Percentiles rank a stretch among this genome's conserved stretches.
Conservation (phyloP, 2,113 vertebrate species). For the Acanthisitta chloris region DNA sequence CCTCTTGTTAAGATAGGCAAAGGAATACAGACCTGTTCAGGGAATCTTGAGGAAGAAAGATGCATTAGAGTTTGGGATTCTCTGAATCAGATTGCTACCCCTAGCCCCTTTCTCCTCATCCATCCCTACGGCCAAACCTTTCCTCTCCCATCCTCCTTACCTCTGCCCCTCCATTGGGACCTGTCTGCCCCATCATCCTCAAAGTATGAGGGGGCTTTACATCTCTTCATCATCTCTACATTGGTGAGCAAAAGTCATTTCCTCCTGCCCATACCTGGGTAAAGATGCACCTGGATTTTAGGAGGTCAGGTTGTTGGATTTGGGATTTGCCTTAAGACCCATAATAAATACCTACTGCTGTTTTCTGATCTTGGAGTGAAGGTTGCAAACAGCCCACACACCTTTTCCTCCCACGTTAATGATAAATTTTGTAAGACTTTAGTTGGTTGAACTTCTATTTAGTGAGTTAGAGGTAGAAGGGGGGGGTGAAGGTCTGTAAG, state of each 20-base stretch:
- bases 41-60: neutral
- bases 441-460: neutral
- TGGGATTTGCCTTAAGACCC: neutral
- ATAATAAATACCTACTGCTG: neutral
- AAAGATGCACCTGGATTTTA: neutral
- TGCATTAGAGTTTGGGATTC: neutral
- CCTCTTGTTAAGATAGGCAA: too few species aligned
- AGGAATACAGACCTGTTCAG: neutral
- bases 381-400: accelerated
- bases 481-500: neutral
- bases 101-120: neutral
- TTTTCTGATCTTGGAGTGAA: neutral
- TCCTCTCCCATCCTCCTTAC: neutral
- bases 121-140: neutral
- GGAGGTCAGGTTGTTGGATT: neutral
- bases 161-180: neutral
- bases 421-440: neutral
- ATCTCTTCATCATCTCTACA: neutral
- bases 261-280: neutral
- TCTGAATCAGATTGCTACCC: neutral
- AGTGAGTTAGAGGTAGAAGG: neutral
- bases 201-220: neutral
- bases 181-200: neutral
- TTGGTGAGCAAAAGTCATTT: neutral
- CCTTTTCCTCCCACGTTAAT: neutral